Base-by-base conservation (phyloP, 2,797 vertebrate species). In the Phoebastria nigripes region DNA sequence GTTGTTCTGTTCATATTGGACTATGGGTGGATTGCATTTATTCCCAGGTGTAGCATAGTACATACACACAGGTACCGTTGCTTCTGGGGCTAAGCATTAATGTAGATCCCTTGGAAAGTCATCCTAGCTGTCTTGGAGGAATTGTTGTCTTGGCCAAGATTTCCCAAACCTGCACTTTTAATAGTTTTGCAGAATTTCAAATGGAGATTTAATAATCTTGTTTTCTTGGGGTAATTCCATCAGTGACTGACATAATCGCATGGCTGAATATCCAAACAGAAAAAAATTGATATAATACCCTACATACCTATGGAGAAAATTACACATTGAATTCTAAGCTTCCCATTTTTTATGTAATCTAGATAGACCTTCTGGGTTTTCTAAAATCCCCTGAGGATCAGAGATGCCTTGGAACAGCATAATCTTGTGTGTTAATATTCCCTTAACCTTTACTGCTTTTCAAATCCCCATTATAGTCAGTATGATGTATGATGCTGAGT, bases 171-270 rank as follows among this genome's bases (percentile, higher is more conserved):
- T 91, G 63, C 67, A 33, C 90, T 97, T 95, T 87, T 51, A 96
- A 52, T 81, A 92, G 82, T 92, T 95, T 89, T 89, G 82, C 61
- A 90, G 80, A 95, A 96, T 90, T 96, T 82, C 76, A 87, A 37
- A 69, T 95, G 87, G 82, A 93, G 76, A 76, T 93, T 96, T 95
- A 67, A 63, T 94, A 95, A 84, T 96, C 87, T 96, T 83, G 58
- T 71, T 97, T 96, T 96, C 54, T 63, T 84, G 49, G 52, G 33
- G 61, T 97, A 93, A 95, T 95, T 93, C 95, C 52, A 91, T 97
- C 92, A 86, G 72, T 51, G 62, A 87, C 67, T 94, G 89, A 88
- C 66, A 84, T 55, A 85, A 74, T 82, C 28, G 0, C n/a, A 41
- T 65, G 62, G 44, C n/a, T 88, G 82, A 90, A 91, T 95, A 95